These are phyloP conservation scores for Coenonympha arcania DNA, from an alignment of 2,888 invertebrate species.

Conservation along the genomic window DNA sequence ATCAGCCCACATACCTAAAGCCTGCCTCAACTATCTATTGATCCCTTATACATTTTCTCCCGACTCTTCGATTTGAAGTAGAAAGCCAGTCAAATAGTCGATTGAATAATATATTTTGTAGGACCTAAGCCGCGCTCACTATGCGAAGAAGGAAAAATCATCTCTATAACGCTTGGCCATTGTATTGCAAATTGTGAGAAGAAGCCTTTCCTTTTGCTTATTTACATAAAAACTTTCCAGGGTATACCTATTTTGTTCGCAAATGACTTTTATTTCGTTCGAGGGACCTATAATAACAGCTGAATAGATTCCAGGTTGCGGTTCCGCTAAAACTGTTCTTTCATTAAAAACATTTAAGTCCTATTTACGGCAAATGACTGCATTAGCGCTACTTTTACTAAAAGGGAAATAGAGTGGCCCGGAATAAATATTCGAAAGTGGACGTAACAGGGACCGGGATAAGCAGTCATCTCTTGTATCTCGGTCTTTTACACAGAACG, in stretches of 20 bases:
- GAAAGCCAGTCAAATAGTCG: constrained; percentile 60
- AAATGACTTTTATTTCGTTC: constrained; percentile 61
- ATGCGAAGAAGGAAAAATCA: constrained; percentile 69
- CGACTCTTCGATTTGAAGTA: constrained; percentile 56
- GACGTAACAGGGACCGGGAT: constrained; percentile 14
- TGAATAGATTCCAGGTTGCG: constrained; percentile 26
- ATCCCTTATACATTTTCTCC: constrained; percentile 57
- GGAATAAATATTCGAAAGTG: constrained; percentile 18
- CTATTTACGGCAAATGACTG: constrained; percentile 23
- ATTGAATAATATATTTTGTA: constrained; percentile 72
- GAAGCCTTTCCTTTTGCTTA: constrained; percentile 60
- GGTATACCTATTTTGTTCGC: constrained; percentile 59
- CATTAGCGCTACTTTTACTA: constrained; percentile 22
- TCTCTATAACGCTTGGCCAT: constrained; percentile 65
- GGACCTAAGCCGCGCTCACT: constrained; percentile 62
- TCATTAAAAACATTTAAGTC: constrained; percentile 26
- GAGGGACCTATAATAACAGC: constrained; percentile 25
- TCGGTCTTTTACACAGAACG: constrained; percentile 10
- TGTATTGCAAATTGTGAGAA: constrained; percentile 72
- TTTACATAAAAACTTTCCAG: constrained; percentile 65
- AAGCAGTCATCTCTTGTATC: constrained; percentile 11
- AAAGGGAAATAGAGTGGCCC: constrained; percentile 18
- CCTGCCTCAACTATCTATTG: constrained; percentile 41
- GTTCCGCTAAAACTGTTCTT: constrained; percentile 24
- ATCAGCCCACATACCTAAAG: constrained; percentile 16